Percentiles rank a stretch among this genome's conserved stretches.
Evolutionary conservation across 2,797 vertebrate genomes (phyloP).

Genomic region (Meriones psammophilus): DNA sequence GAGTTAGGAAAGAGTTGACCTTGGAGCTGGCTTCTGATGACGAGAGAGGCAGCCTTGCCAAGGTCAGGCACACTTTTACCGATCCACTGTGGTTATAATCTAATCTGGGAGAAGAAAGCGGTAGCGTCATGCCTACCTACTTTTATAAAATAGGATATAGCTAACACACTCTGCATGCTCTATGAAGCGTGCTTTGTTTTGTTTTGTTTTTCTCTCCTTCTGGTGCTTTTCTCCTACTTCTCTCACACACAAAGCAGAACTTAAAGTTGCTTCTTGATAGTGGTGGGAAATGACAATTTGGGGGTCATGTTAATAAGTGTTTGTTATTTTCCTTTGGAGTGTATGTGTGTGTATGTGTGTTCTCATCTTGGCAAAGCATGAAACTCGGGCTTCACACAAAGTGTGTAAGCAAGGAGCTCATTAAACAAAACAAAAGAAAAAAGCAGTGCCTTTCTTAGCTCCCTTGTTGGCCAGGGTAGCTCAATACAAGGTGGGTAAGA

Average conservation of each 20-base stretch:
- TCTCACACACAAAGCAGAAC: neutral
- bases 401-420: neutral
- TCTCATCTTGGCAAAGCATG: neutral
- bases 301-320: neutral
- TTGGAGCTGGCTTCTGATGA: neutral
- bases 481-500: neutral
- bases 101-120: conserved; percentile 12
- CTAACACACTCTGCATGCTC: neutral
- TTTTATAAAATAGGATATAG: neutral
- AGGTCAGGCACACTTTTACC: neutral
- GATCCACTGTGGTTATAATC: conserved; percentile 26
- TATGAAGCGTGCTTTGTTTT: neutral
- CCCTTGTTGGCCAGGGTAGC: neutral
- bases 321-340: neutral
- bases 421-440: conserved; percentile 29
- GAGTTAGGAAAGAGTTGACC: neutral
- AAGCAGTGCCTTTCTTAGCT: neutral
- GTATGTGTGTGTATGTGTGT: neutral
- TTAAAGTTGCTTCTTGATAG: neutral
- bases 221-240: neutral
- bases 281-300: neutral
- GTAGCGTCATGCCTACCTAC: neutral
- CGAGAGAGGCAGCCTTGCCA: neutral
- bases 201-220: neutral
- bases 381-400: neutral